These are phyloP conservation scores for Marmota monax DNA, from an alignment of 2,113 vertebrate genomes.

Conservation along the genomic window DNA sequence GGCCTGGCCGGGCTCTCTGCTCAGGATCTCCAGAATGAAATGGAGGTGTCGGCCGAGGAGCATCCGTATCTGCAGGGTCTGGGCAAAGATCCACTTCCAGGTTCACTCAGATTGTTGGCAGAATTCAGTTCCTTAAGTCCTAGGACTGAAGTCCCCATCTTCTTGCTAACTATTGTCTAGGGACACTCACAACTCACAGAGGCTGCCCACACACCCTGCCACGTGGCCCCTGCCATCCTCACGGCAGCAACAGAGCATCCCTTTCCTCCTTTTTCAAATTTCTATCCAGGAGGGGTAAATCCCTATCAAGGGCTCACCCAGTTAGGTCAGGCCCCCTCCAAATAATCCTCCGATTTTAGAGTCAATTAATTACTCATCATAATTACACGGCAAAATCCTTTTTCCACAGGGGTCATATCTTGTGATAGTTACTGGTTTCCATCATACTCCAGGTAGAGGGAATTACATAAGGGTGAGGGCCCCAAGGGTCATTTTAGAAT, in stretches of 20 bases:
- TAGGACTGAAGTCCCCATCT: neutral
- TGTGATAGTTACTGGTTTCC: neutral
- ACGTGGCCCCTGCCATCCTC: neutral
- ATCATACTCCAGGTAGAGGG: neutral
- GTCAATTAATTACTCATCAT: neutral
- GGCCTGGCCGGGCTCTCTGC: fast-evolving
- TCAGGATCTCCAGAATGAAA: neutral
- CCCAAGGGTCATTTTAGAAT: neutral
- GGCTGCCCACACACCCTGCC: neutral
- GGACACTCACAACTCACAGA: fast-evolving
- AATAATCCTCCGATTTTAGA: neutral
- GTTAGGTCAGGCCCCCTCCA: neutral
- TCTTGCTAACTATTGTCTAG: neutral
- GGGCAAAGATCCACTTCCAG: neutral
- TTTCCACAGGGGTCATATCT: neutral
- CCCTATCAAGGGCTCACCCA: neutral
- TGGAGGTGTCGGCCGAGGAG: fast-evolving
- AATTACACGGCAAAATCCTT: neutral
- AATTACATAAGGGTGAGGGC: neutral
- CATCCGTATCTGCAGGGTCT: neutral
- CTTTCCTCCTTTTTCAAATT: neutral
- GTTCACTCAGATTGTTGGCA: neutral
- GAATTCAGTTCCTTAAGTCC: neutral
- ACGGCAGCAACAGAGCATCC: fast-evolving
- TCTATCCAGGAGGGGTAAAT: neutral